phyloP scores from a whole-genome alignment of 2,888 invertebrate species.

The Drosophila austrosaltans region DNA sequence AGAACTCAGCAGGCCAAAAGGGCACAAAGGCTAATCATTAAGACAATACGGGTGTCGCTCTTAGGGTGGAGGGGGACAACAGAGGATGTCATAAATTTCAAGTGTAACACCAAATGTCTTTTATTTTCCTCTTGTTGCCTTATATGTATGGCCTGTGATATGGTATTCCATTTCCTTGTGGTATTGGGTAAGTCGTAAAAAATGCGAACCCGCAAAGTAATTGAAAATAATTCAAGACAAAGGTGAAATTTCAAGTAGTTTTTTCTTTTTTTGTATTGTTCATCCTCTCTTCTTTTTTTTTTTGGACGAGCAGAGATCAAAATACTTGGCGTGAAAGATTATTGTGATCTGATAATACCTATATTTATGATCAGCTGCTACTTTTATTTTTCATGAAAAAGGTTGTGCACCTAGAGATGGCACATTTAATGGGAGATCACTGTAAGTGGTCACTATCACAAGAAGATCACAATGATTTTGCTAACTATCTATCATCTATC shows the following conservation, averaged over 20 bases:
- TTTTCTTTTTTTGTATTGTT: constrained; percentile 23
- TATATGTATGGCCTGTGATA: constrained; percentile 28
- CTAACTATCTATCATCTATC: too few relatives aligned
- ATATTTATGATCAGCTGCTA: constrained; percentile 46
- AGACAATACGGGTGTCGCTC: constrained; percentile 58
- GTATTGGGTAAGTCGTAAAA: constrained; percentile 61
- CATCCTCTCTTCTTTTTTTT: neutral
- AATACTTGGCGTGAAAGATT: constrained; percentile 45
- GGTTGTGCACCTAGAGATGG: neutral
- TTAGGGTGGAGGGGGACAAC: constrained; percentile 38
- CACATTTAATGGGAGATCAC: neutral
- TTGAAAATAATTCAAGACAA: constrained; percentile 70
- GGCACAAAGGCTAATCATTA: constrained; percentile 71
- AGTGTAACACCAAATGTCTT: constrained; percentile 74
- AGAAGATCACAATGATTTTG: constrained; percentile 11
- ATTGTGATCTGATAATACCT: constrained; percentile 41
- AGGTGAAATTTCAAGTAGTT: constrained; percentile 52
- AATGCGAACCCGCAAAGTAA: constrained; percentile 65
- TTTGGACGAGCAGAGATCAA: constrained; percentile 16
- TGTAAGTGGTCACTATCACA: neutral
- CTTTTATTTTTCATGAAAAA: neutral
- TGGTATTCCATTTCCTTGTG: constrained; percentile 19
- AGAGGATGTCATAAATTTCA: constrained; percentile 80
- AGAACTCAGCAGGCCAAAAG: constrained; percentile 65
- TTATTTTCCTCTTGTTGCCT: constrained; percentile 35